These are phyloP conservation scores for Drosophila flavopinicola DNA, from an alignment of 2,888 invertebrate species.

Conservation along the genomic window DNA sequence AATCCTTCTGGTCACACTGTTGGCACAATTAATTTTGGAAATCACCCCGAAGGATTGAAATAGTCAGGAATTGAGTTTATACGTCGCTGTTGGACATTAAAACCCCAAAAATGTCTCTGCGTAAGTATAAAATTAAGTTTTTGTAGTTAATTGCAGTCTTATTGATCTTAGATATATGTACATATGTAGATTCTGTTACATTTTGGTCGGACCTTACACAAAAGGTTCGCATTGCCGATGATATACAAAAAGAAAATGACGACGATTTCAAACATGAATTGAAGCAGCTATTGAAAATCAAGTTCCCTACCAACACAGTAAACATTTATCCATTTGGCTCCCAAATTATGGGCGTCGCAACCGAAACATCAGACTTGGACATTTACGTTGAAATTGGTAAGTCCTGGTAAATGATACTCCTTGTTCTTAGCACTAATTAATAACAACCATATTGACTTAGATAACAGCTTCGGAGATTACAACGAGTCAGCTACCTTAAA, in stretches of 20 bases:
- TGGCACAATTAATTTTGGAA: too few species aligned
- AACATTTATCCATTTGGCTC: conserved; percentile 27
- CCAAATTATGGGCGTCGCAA: conserved; percentile 24
- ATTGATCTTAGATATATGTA: background rate
- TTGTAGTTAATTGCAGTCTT: background rate
- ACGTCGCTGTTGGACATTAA: background rate
- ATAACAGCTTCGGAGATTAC: conserved; percentile 6
- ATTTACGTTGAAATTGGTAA: conserved; percentile 26
- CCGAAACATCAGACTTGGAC: conserved; percentile 15
- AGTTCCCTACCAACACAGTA: background rate
- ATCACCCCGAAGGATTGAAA: too few species aligned
- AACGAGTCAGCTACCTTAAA: background rate
- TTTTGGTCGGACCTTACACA: conserved; percentile 22
- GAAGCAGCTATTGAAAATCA: background rate
- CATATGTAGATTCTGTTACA: background rate
- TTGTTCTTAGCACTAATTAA: background rate
- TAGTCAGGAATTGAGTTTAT: background rate
- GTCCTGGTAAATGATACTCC: background rate
- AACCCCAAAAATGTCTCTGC: conserved; percentile 12
- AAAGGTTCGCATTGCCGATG: conserved; percentile 5
- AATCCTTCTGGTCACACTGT: too few species aligned
- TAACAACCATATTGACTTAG: background rate
- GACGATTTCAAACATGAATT: background rate
- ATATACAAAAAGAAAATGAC: background rate
- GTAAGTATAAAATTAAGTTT: conserved; percentile 16